Evolutionary conservation across 2,888 invertebrate species (phyloP), one percentile per base, ranked within the genome.

Genomic region (Drosophila mercatorum): DNA sequence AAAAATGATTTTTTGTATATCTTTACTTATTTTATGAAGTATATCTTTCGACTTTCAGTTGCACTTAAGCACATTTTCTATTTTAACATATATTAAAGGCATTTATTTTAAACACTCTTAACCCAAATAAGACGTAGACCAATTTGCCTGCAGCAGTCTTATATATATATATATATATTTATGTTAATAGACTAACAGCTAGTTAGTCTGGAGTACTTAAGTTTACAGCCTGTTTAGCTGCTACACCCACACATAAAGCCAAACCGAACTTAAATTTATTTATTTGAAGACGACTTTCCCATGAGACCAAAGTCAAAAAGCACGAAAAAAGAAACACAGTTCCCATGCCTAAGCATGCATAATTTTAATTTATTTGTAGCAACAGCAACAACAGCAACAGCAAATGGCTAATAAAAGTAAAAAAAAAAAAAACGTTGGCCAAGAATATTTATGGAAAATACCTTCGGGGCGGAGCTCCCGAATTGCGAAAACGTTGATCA

Each of bases 401-500:
- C 62, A 84, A 83, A 65, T 67, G 75, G 51, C 87, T 81, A 84
- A 83, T 80, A 87, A 80, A 82, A 87, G 75, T 84, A 84, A 88
- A 83, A 53, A 53, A 53, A 53, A 17, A 55, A 41, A 64, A 73
- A 53, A 57, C 40, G 56, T 61, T 49, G 81, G 66, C 65, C 66
- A 69, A 57, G 83, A 85, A 89, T 88, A 87, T 89, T 91, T 88
- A 83, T 88, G 81, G 82, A 86, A 86, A 82, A 90, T 88, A 89
- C 91, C 92, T 91, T 84, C 90, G 91, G 92, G 92, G 92, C 91
- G 92, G 92, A 92, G 92, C 92, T 92, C 91, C 92, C 92, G 92
- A 91, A 92, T 92, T 92, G 91, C 91, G 87, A 90, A 90, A 90
- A 90, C 90, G 88, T 90, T 89, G 89, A 89, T 90, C 90, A 89